Percentiles rank a stretch among this genome's conserved stretches.
These are phyloP conservation scores for Oostethus manadensis DNA, from an alignment of 2,113 vertebrate genomes.

Conservation along the genomic window DNA sequence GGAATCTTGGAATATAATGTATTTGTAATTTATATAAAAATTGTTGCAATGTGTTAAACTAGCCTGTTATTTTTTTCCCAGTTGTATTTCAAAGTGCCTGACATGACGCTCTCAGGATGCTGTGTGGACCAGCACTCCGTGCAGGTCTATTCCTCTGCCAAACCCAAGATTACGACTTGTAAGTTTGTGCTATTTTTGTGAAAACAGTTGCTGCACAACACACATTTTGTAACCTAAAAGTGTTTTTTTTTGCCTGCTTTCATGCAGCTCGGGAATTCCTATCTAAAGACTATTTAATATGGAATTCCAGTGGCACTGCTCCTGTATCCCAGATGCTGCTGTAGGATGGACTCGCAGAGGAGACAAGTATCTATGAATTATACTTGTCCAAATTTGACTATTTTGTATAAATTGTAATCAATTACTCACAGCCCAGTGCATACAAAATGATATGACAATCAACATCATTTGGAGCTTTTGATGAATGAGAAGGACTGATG, in stretches of 20 bases:
- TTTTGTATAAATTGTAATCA: background rate
- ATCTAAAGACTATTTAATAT: constrained; percentile 89
- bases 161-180: constrained; percentile 83
- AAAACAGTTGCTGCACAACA: background rate
- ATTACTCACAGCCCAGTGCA: background rate
- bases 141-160: constrained; percentile 85
- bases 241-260: background rate
- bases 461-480: background rate
- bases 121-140: constrained; percentile 87
- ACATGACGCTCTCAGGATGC: constrained; percentile 88
- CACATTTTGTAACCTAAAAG: background rate
- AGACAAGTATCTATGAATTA: background rate
- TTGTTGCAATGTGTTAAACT: background rate
- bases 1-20: background rate
- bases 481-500: background rate
- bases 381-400: background rate
- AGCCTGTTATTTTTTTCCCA: constrained; percentile 36
- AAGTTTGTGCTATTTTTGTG: constrained; percentile 49
- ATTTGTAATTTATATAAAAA: background rate
- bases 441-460: background rate
- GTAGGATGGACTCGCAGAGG: constrained; percentile 28
- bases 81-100: constrained; percentile 88
- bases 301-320: constrained; percentile 88
- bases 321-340: constrained; percentile 72
- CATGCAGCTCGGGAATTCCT: constrained; percentile 81